Conservation (phyloP, 64 coral and sea anemone species). For the Porites australiensis region DNA sequence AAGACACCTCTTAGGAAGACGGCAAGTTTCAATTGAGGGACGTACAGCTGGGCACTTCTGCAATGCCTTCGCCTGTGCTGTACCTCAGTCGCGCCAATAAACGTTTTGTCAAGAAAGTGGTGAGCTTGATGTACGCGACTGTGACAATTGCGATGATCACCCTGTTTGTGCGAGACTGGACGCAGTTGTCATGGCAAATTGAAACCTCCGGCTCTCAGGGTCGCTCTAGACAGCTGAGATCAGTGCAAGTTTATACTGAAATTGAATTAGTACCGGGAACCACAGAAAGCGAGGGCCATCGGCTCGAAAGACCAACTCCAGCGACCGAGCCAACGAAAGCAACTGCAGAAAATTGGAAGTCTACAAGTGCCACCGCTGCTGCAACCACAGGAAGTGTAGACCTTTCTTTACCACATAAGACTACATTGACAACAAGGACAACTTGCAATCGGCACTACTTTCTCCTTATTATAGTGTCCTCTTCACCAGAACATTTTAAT, state of each 20-base stretch:
- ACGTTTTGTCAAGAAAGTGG: not conserved
- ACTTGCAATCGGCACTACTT: conserved; percentile 20
- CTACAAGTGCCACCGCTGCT: not conserved
- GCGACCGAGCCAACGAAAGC: not conserved
- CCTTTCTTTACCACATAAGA: not conserved
- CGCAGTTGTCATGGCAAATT: not conserved
- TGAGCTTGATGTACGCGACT: not conserved
- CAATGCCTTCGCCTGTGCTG: not conserved
- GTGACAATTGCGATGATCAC: conserved; percentile 12
- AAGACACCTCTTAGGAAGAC: not conserved
- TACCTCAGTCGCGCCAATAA: not conserved
- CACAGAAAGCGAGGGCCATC: not conserved
- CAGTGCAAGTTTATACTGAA: conserved; percentile 5
- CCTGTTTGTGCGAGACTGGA: conserved; percentile 13
- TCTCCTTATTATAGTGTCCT: conserved; percentile 74
- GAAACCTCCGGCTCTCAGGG: not conserved
- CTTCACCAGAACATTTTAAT: conserved; percentile 42
- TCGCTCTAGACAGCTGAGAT: not conserved
- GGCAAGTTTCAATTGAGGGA: not conserved
- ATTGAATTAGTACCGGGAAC: not conserved
- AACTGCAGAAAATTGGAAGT: not conserved
- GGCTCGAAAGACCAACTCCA: not conserved
- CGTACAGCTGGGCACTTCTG: not conserved
- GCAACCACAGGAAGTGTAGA: not conserved
- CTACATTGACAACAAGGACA: not conserved